Percentiles rank a stretch among this genome's conserved stretches.
These are phyloP conservation scores for Muraenolepis orangiensis DNA, from an alignment of 2,797 vertebrate genomes.

Conservation along the genomic window DNA sequence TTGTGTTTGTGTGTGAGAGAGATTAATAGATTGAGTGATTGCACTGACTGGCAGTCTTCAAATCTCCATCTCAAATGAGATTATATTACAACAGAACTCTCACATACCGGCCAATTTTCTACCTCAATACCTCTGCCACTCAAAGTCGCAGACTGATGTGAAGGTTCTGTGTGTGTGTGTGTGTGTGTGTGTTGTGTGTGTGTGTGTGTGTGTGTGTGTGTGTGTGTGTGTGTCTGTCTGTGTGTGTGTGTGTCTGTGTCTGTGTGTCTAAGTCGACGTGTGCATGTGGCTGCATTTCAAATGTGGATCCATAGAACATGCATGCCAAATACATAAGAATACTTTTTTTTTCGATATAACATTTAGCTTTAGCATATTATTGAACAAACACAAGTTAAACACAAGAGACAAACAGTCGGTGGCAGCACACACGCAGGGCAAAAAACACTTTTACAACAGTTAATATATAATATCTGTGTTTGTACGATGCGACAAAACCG, in stretches of 20 bases:
- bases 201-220: constrained; percentile 1
- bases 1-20: constrained; percentile 21
- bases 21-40: constrained; percentile 47
- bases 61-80: constrained; percentile 44
- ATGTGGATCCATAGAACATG: not conserved
- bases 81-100: constrained; percentile 48
- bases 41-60: constrained; percentile 40
- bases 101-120: constrained; percentile 40
- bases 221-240: not conserved
- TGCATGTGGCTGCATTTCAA: not conserved
- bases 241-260: not conserved
- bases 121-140: constrained; percentile 23
- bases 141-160: constrained; percentile 17
- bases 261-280: not conserved
- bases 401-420: not conserved
- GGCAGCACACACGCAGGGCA: not conserved
- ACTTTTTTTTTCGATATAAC: too few species aligned
- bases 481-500: not conserved
- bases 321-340: not conserved
- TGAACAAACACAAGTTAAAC: not conserved
- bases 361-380: not conserved
- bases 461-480: too few species aligned
- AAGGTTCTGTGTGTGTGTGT: not conserved
- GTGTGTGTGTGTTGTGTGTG: not conserved
- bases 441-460: too few species aligned